Evolutionary conservation across 2,888 invertebrate species (phyloP), one percentile per base, ranked within the genome.

Genomic region (Seira sanloemensis): DNA sequence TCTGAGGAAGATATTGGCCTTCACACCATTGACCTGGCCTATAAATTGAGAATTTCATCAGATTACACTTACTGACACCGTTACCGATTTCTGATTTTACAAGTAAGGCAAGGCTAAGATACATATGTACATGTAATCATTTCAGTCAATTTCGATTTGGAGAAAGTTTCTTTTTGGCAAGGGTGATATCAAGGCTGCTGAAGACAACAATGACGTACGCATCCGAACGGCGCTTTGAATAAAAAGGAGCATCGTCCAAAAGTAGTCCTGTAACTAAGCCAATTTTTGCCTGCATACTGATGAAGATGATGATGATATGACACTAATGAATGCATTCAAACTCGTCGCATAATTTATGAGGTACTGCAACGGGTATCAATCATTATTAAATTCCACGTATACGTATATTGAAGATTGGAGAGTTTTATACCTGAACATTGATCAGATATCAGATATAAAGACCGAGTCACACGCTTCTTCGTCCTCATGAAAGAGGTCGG

Each of bases 291-390:
- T 5, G 5, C 68, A 37, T 27, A 23, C 18, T 37, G 46, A 71
- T 25, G 37, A 50, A n/a, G n/a, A n/a, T n/a, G n/a, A n/a, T n/a
- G n/a, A n/a, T n/a, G n/a, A 24, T 16, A 23, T 68, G 77, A 78
- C 62, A 21, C 24, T 78, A 78, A 65, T 65, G 71, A 78, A 78
- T 71, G 37, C 78, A 62, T 78, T 62, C 21, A 62, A 62, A 19
- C 4, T 21, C 37, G n/a, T n/a, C 12, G 12, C 5, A 37, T 37
- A 37, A 37, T 37, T 37, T 37, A 37, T 37, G n/a, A 37, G 37
- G 7, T 37, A 37, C n/a, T n/a, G n/a, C n/a, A n/a, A n/a, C n/a
- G n/a, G 37, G 37, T 37, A 37, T 37, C 37, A 37, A 37, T 37
- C 37, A 37, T 37, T 9, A 9, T 37, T 37, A 9, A 12, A 37